Conservation (phyloP, 1,140 invertebrate genomes). For the Gerris buenoi region DNA sequence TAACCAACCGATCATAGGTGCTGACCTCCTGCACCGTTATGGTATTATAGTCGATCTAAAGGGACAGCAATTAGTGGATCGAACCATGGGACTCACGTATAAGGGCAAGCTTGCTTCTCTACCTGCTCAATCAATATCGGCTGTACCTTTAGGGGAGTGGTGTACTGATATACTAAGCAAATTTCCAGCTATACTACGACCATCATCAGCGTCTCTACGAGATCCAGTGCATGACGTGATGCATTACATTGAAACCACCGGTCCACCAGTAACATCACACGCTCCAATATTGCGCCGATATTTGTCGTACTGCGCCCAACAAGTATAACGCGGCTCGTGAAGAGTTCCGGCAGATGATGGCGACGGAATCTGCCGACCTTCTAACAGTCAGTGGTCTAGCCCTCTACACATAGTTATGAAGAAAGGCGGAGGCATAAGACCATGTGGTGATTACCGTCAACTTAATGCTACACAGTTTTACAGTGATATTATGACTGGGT, state of each 20-base stretch:
- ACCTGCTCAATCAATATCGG: too few relatives aligned
- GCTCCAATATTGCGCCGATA: too few relatives aligned
- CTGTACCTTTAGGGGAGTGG: too few relatives aligned
- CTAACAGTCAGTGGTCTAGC: constrained; percentile 28
- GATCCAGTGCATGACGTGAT: constrained; percentile 12
- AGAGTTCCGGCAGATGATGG: constrained; percentile 25
- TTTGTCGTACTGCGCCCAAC: constrained; percentile 26
- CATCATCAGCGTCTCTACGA: not conserved
- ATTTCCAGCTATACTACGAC: too few relatives aligned
- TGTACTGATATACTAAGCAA: too few relatives aligned
- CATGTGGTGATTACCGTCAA: too few relatives aligned
- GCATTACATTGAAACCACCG: constrained; percentile 23
- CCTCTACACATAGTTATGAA: too few relatives aligned
- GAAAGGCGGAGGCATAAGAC: too few relatives aligned
- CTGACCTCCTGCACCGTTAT: constrained; percentile 26
- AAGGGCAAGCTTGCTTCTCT: too few relatives aligned
- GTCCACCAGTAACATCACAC: constrained; percentile 26
- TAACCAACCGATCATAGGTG: too few relatives aligned
- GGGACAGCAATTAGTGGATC: not conserved
- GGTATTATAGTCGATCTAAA: not conserved
- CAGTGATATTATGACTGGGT: too few relatives aligned
- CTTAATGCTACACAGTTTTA: too few relatives aligned
- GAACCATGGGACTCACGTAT: constrained; percentile 28
- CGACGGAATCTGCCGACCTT: constrained; percentile 21
- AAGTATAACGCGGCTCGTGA: constrained; percentile 17